Percentiles rank a stretch among this genome's conserved stretches.
These are phyloP conservation scores for Asteroscopus sphinx DNA, from an alignment of 2,888 invertebrate genomes.

Conservation along the genomic window DNA sequence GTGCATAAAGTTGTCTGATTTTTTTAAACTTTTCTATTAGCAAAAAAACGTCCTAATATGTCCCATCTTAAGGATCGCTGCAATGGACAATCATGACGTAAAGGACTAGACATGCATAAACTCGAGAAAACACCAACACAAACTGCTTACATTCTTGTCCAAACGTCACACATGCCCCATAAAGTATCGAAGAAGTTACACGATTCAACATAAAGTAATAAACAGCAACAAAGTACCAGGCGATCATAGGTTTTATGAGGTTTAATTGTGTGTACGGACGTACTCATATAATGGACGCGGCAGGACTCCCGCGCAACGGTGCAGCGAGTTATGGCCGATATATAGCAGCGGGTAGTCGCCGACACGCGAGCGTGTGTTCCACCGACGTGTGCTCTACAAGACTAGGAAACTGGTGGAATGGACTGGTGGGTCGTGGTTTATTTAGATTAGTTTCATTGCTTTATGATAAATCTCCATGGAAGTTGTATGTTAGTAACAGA, in stretches of 20 bases:
- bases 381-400: slow-evolving; percentile 62
- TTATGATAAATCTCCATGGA: too few relatives aligned
- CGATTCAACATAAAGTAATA: slow-evolving; percentile 49
- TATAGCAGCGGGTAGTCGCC: slow-evolving; percentile 65
- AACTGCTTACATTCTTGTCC: slow-evolving; percentile 21
- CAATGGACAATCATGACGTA: not conserved
- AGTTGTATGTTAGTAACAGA: too few relatives aligned
- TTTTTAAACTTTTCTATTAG: too few relatives aligned
- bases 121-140: slow-evolving; percentile 3
- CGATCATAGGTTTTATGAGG: slow-evolving; percentile 73
- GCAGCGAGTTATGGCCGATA: slow-evolving; percentile 69
- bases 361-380: slow-evolving; percentile 68
- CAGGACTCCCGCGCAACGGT: slow-evolving; percentile 72
- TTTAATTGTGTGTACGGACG: slow-evolving; percentile 73
- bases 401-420: slow-evolving; percentile 42
- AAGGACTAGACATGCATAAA: not conserved
- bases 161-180: slow-evolving; percentile 36
- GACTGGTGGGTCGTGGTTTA: slow-evolving; percentile 1
- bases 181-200: slow-evolving; percentile 34
- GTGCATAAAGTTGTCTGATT: too few relatives aligned
- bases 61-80: too few relatives aligned
- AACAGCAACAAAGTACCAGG: slow-evolving; percentile 65
- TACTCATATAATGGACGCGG: slow-evolving; percentile 73
- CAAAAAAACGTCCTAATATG: too few relatives aligned
- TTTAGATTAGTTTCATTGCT: too few relatives aligned